Evolutionary conservation across 1,140 invertebrate species (phyloP).

Genomic region (Gonioctena quinquepunctata): DNA sequence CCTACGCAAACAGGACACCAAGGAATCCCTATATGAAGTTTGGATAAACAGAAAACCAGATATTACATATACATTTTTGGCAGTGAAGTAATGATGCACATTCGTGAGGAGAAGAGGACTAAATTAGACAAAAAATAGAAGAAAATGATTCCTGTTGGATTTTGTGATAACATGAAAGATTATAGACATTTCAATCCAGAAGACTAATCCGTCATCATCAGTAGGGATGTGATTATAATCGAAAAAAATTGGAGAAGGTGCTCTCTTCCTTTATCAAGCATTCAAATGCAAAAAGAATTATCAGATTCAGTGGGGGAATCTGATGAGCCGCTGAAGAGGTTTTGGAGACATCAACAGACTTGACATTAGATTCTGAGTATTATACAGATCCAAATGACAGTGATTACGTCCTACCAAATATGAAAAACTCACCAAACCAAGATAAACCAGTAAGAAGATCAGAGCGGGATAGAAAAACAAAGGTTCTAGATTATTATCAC

Average conservation of each 20-base stretch:
- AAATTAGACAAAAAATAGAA: background rate
- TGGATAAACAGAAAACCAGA: too few species aligned
- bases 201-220: background rate
- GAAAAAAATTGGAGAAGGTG: background rate
- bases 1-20: background rate
- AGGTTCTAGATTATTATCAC: background rate
- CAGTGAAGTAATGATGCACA: background rate
- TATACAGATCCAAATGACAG: background rate
- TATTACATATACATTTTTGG: too few species aligned
- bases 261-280: too few species aligned
- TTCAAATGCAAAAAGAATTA: background rate
- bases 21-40: background rate
- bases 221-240: background rate
- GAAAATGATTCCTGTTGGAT: background rate
- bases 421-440: background rate
- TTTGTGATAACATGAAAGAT: background rate
- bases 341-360: background rate
- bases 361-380: background rate
- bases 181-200: background rate
- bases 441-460: background rate
- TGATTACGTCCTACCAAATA: background rate
- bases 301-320: background rate
- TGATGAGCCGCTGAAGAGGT: background rate
- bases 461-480: background rate
- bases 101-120: background rate